A percentile compares a stretch with the other conserved stretches of the same genome.
Conservation (phyloP, 2,888 invertebrate species). For the Noctua fimbriata region DNA sequence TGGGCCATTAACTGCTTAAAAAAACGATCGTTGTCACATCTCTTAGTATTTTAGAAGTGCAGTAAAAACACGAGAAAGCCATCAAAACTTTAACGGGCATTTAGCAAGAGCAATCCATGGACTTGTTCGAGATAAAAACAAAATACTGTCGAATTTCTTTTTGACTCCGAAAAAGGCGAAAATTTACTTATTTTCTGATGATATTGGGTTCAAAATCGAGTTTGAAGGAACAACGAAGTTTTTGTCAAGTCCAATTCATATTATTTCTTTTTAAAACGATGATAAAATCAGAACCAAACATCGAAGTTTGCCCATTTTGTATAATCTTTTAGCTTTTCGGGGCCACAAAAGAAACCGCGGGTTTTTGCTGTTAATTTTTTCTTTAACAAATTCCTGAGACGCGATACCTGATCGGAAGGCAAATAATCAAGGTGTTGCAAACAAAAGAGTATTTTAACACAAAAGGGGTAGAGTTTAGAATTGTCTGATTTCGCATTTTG, state of each 20-base stretch:
- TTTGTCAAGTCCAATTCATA: slow-evolving; percentile 54
- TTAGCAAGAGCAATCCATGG: slow-evolving; percentile 80
- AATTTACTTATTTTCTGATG: slow-evolving; percentile 29
- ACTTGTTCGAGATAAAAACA: slow-evolving; percentile 74
- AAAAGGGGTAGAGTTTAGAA: slow-evolving; percentile 70
- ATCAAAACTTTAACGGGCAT: slow-evolving; percentile 80
- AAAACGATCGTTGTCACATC: slow-evolving; percentile 53
- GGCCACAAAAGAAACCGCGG: slow-evolving; percentile 85
- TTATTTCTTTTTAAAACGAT: slow-evolving; percentile 76
- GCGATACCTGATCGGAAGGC: slow-evolving; percentile 82
- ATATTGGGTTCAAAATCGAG: slow-evolving; percentile 45
- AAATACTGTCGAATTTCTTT: slow-evolving; percentile 46
- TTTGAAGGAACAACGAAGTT: neutral
- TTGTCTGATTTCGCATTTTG: slow-evolving; percentile 65
- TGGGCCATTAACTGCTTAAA: slow-evolving; percentile 32
- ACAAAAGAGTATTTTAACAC: slow-evolving; percentile 37
- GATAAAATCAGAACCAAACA: slow-evolving; percentile 85
- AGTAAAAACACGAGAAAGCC: slow-evolving; percentile 79
- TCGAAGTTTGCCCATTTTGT: slow-evolving; percentile 82
- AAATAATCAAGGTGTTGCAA: slow-evolving; percentile 58
- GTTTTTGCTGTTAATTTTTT: slow-evolving; percentile 78
- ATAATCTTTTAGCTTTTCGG: slow-evolving; percentile 81
- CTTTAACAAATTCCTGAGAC: slow-evolving; percentile 81
- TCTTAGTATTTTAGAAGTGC: slow-evolving; percentile 52
- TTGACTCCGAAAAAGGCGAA: neutral